These are phyloP conservation scores for Cryptosula pallasiana DNA, from an alignment of 2,888 invertebrate genomes.

Conservation along the genomic window DNA sequence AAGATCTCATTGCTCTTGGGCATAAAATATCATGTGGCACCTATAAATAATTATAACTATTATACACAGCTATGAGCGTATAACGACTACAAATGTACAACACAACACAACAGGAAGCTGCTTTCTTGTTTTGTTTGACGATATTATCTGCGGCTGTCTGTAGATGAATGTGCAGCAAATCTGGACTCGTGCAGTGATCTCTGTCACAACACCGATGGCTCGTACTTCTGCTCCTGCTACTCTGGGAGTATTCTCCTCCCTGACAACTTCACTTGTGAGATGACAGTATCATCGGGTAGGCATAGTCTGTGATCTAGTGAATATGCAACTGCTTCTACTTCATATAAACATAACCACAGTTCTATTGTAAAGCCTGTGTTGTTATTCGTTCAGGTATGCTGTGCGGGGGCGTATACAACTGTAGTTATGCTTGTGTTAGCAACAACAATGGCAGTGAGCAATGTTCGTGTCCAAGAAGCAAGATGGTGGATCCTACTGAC, in stretches of 20 bases:
- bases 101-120: too few species aligned
- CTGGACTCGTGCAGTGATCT: slow-evolving; percentile 12
- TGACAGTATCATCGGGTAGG: neutral
- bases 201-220: slow-evolving; percentile 4
- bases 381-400: neutral
- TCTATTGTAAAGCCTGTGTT: too few species aligned
- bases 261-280: slow-evolving; percentile 13
- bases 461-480: slow-evolving; percentile 1
- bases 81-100: too few species aligned
- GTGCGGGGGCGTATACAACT: slow-evolving; percentile 2
- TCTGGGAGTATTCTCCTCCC: neutral
- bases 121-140: too few species aligned
- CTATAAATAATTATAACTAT: too few species aligned
- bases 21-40: too few species aligned
- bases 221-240: slow-evolving; percentile 1
- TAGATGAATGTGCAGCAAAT: neutral
- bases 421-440: slow-evolving; percentile 16
- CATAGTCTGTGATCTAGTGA: too few species aligned
- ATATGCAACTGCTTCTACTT: too few species aligned
- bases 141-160: too few species aligned
- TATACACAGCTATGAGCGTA: too few species aligned
- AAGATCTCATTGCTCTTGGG: too few species aligned
- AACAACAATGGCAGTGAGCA: neutral
- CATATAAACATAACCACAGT: too few species aligned
- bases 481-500: neutral